Percentiles rank a stretch among this genome's conserved stretches.
These are phyloP conservation scores for Hylaeus volcanicus DNA, from an alignment of 1,140 invertebrate genomes.

Conservation along the genomic window DNA sequence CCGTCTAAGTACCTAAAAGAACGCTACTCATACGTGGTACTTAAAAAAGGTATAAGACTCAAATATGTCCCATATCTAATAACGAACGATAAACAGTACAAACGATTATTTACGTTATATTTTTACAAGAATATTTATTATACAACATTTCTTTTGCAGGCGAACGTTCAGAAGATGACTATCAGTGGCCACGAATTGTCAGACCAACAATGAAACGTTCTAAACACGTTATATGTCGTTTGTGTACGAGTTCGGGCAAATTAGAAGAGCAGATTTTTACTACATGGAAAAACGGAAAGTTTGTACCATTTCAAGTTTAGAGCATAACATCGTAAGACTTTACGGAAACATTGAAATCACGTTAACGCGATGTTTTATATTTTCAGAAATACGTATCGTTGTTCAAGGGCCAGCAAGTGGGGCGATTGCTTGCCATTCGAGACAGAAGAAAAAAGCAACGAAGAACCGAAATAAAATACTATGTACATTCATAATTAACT, in stretches of 20 bases:
- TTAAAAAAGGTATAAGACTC: slow-evolving; percentile 85
- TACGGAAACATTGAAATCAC: slow-evolving; percentile 1
- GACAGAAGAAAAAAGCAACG: neutral
- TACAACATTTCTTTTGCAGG: slow-evolving; percentile 66
- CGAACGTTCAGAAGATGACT: slow-evolving; percentile 75
- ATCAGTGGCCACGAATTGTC: slow-evolving; percentile 90
- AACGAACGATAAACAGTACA: neutral
- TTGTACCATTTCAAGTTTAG: slow-evolving; percentile 53
- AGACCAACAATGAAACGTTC: slow-evolving; percentile 84
- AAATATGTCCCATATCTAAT: neutral
- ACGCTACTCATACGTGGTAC: slow-evolving; percentile 87
- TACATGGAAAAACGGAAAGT: slow-evolving; percentile 87
- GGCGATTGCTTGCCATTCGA: slow-evolving; percentile 86
- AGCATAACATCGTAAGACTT: slow-evolving; percentile 31
- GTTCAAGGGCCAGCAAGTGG: slow-evolving; percentile 86
- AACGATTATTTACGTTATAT: neutral
- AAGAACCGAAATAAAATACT: slow-evolving; percentile 28
- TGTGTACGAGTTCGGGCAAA: slow-evolving; percentile 88
- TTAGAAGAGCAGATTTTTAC: slow-evolving; percentile 90
- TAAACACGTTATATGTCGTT: slow-evolving; percentile 87
- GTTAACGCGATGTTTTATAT: slow-evolving; percentile 37
- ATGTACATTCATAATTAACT: slow-evolving; percentile 32
- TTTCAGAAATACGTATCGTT: slow-evolving; percentile 84
- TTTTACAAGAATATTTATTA: neutral
- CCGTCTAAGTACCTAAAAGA: slow-evolving; percentile 79